These are phyloP conservation scores for Decapterus maruadsi DNA, from an alignment of 2,797 vertebrate genomes.

Conservation along the genomic window DNA sequence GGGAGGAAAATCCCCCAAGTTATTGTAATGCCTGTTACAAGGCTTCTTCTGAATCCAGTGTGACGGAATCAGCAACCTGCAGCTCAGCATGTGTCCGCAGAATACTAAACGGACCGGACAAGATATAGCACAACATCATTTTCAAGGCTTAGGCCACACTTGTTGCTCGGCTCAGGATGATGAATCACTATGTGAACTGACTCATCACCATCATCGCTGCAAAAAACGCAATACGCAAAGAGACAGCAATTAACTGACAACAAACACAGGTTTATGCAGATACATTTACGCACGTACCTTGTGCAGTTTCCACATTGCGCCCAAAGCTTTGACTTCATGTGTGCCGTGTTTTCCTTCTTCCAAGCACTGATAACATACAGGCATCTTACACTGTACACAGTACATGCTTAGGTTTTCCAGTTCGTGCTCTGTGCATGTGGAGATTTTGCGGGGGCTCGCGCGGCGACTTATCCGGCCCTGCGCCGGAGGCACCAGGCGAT, in stretches of 20 bases:
- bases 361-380: slow-evolving; percentile 98
- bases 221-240: background rate
- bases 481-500: slow-evolving; percentile 95
- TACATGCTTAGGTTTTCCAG: slow-evolving; percentile 99
- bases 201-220: background rate
- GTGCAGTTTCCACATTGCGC: slow-evolving; percentile 99
- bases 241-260: background rate
- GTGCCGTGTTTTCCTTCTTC: slow-evolving; percentile 96
- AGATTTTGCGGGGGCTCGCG: slow-evolving; percentile 94
- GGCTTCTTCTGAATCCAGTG: slow-evolving; percentile 29
- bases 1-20: background rate
- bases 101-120: slow-evolving; percentile 27
- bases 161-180: slow-evolving; percentile 63
- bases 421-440: slow-evolving; percentile 98
- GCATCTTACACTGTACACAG: slow-evolving; percentile 96
- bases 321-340: slow-evolving; percentile 97
- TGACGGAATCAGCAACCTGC: slow-evolving; percentile 19
- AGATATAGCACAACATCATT: slow-evolving; percentile 16
- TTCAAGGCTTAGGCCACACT: slow-evolving; percentile 33
- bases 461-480: slow-evolving; percentile 94
- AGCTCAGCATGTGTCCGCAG: background rate
- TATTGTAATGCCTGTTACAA: background rate
- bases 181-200: slow-evolving; percentile 18
- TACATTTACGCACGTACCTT: slow-evolving; percentile 88
- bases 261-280: background rate